A percentile compares a stretch with the other conserved stretches of the same genome.
phyloP scores from a whole-genome alignment of 2,888 invertebrate species.

The Aphodius granarius region DNA sequence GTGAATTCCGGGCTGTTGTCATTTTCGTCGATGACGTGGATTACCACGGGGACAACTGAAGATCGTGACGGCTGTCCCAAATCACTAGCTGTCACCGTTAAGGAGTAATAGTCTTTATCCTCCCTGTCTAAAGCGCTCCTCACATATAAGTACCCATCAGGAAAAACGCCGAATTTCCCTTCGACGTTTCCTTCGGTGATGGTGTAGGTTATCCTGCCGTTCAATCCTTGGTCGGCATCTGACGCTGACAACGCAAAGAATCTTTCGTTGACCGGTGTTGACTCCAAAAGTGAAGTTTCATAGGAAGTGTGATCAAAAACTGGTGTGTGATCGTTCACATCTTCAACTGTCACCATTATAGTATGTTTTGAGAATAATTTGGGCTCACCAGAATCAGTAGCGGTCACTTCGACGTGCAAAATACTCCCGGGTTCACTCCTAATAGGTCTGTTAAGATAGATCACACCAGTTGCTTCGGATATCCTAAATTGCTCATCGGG shows the following conservation, averaged over 20 bases:
- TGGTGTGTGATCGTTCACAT: slow-evolving; percentile 95
- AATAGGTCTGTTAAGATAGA: slow-evolving; percentile 82
- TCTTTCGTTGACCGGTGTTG: slow-evolving; percentile 86
- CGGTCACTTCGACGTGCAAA: slow-evolving; percentile 76
- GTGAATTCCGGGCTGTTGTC: slow-evolving; percentile 93
- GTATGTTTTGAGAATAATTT: slow-evolving; percentile 74
- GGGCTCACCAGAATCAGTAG: slow-evolving; percentile 81
- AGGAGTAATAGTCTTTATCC: slow-evolving; percentile 86
- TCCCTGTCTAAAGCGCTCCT: slow-evolving; percentile 86
- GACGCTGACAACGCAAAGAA: slow-evolving; percentile 89
- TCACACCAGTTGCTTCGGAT: slow-evolving; percentile 83
- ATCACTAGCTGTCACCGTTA: slow-evolving; percentile 83
- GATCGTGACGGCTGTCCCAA: slow-evolving; percentile 75
- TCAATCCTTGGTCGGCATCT: slow-evolving; percentile 83
- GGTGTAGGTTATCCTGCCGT: slow-evolving; percentile 77
- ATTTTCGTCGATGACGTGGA: slow-evolving; percentile 94
- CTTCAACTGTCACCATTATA: slow-evolving; percentile 73
- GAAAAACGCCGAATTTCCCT: slow-evolving; percentile 90
- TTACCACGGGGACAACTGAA: slow-evolving; percentile 87
- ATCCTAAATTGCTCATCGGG: slow-evolving; percentile 82
- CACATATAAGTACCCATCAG: slow-evolving; percentile 91
- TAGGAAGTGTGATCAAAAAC: slow-evolving; percentile 90
- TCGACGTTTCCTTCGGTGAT: slow-evolving; percentile 87
- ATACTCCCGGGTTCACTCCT: slow-evolving; percentile 72
- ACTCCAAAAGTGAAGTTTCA: slow-evolving; percentile 89